phyloP scores from a whole-genome alignment of 2,888 invertebrate genomes.

The Belgica antarctica region DNA sequence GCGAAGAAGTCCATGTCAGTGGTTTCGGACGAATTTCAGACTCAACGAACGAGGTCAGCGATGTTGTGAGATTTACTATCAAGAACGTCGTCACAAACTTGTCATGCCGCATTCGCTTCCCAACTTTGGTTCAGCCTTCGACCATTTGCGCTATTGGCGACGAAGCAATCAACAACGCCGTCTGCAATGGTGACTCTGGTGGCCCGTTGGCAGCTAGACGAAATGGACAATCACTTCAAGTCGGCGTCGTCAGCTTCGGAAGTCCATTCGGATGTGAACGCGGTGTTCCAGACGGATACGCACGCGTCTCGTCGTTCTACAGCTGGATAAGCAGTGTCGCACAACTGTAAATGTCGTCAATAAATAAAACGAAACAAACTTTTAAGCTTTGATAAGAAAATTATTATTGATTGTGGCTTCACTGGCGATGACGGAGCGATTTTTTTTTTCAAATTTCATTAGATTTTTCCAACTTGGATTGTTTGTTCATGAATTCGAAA shows the following conservation, averaged over 20 bases:
- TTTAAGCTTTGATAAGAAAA: too few species aligned
- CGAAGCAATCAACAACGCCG: slow-evolving; percentile 46
- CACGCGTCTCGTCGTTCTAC: slow-evolving; percentile 50
- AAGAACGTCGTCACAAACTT: slow-evolving; percentile 47
- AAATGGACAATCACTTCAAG: slow-evolving; percentile 34
- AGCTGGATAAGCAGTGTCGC: background rate
- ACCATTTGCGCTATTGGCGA: slow-evolving; percentile 51
- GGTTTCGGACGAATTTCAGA: slow-evolving; percentile 7
- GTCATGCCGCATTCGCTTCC: slow-evolving; percentile 49
- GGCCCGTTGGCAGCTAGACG: slow-evolving; percentile 48
- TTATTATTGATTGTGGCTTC: too few species aligned
- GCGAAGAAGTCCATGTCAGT: slow-evolving; percentile 32
- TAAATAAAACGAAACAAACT: too few species aligned
- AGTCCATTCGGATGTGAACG: slow-evolving; percentile 51
- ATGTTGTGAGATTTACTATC: slow-evolving; percentile 1
- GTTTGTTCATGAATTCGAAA: too few species aligned
- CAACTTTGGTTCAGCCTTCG: slow-evolving; percentile 47
- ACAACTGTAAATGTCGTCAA: background rate
- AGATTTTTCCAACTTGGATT: too few species aligned
- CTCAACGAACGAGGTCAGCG: background rate
- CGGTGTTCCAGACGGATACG: slow-evolving; percentile 53
- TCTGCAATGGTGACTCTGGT: slow-evolving; percentile 49
- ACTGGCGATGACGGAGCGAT: too few species aligned
- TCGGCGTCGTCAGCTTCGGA: slow-evolving; percentile 41
- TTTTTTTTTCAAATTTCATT: too few species aligned